These are phyloP conservation scores for Exephanes ischioxanthus DNA, from an alignment of 2,888 invertebrate species.

Conservation along the genomic window DNA sequence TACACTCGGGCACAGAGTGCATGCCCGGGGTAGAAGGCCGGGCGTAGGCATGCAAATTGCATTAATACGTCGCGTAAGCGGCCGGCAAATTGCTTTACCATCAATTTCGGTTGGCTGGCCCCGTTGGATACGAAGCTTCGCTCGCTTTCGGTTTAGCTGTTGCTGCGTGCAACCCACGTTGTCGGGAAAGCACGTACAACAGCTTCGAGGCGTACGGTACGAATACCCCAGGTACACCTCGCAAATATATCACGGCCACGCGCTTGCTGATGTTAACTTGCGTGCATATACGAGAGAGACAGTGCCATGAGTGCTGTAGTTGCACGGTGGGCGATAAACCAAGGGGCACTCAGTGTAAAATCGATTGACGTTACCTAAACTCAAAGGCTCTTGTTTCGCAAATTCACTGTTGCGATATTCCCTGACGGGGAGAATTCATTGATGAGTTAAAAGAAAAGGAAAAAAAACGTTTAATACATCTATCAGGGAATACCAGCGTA, in stretches of 20 bases:
- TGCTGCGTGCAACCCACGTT: conserved; percentile 28
- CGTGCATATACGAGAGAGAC: background rate
- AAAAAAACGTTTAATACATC: too few species aligned
- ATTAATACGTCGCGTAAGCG: conserved; percentile 81
- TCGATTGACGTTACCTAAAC: conserved; percentile 15
- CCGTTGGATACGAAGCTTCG: conserved; percentile 61
- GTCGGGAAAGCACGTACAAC: conserved; percentile 20
- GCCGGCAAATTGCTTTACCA: conserved; percentile 79
- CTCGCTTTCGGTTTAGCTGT: conserved; percentile 44
- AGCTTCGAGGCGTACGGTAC: conserved; percentile 24
- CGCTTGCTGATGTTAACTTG: conserved; percentile 32
- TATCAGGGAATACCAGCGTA: too few species aligned
- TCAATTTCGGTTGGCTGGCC: conserved; percentile 74
- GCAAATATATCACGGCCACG: conserved; percentile 42
- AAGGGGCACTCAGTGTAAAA: conserved; percentile 12
- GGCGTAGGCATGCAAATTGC: conserved; percentile 77
- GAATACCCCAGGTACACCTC: conserved; percentile 22
- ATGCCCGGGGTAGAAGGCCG: conserved; percentile 37
- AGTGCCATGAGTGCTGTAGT: conserved; percentile 19
- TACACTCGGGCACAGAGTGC: conserved; percentile 39
- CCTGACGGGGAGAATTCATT: background rate
- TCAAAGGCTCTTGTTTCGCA: conserved; percentile 21
- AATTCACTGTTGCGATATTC: conserved; percentile 12
- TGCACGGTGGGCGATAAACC: conserved; percentile 1
- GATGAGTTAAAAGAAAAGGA: background rate